Base-by-base conservation (phyloP, 1,140 invertebrate genomes). In the Odontomachus brunneus region DNA sequence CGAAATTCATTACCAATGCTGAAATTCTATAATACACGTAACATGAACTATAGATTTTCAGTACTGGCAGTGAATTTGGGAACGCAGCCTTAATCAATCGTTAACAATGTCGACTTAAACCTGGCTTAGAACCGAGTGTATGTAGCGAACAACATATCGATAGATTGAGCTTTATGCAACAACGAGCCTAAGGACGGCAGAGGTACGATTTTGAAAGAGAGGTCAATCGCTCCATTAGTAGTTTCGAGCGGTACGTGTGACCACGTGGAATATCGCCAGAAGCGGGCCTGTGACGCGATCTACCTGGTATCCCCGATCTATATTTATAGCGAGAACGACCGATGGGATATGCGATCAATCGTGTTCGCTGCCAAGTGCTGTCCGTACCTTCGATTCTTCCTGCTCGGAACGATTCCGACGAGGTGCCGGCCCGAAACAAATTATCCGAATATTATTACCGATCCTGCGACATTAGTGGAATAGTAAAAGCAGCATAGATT, bases 291-390 rank as follows among this genome's bases (percentile, higher is more conserved):
- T 86, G 86, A 90, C 87, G 83, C 81, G 81, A 83, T 81, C 71
- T 90, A 87, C 84, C 86, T 75, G 86, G 89, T 86, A 90, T 89
- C 87, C 76, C 80, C 72, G 88, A 88, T 91, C 91, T 93, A 92
- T 93, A 92, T 92, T 93, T 92, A 91, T 86, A 88, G 83, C 89
- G 90, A 93, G 91, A 93, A 92, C 89, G 91, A 93, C 92, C 92
- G 91, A 92, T 91, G 89, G 87, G 88, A 91, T 93, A 93, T 92
- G 92, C 90, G 90, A 93, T 93, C 92, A 89, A 92, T 93, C 84
- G 90, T 88, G 67, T 67, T 5, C 85, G 84, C 65, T 93, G 92
- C 92, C 91, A 93, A 92, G 87, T 90, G 83, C 82, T 69, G 75
- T 67, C 74, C 62, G 74, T 78, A 65, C 82, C 69, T 85, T 81